phyloP scores from a whole-genome alignment of 2,113 vertebrate genomes.

The Hemiprocne comata region DNA sequence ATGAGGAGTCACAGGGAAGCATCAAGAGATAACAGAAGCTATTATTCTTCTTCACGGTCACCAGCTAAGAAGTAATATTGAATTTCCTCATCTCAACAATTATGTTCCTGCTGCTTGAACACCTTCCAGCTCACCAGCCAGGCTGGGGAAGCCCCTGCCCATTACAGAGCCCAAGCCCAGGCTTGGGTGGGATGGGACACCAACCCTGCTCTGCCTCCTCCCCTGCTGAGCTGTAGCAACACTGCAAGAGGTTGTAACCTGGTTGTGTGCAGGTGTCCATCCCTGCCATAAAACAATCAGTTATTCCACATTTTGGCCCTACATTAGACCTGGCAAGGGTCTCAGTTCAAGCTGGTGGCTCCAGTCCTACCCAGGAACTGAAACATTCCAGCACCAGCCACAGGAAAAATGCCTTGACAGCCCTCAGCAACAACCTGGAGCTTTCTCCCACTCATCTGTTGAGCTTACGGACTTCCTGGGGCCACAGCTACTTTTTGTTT shows the following conservation, averaged over 20 bases:
- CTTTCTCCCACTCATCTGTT: neutral
- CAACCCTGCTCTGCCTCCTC: neutral
- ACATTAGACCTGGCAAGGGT: neutral
- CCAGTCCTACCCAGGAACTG: rapidly evolving
- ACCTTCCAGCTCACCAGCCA: neutral
- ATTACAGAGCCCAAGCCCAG: rapidly evolving
- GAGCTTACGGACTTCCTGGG: neutral
- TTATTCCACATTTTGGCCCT: neutral
- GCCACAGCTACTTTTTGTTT: neutral
- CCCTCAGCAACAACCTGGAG: rapidly evolving
- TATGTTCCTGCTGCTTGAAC: neutral
- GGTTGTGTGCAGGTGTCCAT: neutral
- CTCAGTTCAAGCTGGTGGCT: rapidly evolving
- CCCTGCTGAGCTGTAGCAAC: neutral
- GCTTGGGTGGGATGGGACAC: neutral
- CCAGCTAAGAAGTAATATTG: neutral
- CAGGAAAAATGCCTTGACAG: neutral
- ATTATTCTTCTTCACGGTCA: neutral
- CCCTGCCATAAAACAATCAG: neutral
- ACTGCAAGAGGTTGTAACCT: neutral
- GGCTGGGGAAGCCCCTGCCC: neutral
- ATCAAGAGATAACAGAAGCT: neutral
- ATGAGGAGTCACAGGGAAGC: neutral
- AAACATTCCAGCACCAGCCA: neutral
- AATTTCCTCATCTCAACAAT: neutral